phyloP scores from a whole-genome alignment of 1,140 invertebrate genomes.

The Phenacoccus solenopsis region DNA sequence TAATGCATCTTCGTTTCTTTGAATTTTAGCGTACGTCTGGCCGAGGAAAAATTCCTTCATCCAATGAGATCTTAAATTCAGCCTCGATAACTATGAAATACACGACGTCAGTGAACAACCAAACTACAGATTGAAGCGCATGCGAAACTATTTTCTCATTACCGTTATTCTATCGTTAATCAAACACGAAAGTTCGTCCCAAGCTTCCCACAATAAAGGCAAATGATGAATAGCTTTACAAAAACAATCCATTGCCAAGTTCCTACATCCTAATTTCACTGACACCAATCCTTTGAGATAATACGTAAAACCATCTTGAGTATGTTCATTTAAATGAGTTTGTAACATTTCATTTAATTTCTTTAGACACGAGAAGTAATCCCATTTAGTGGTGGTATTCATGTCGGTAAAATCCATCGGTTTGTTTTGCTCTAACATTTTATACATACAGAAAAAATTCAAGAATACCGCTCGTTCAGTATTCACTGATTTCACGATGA shows the following conservation, averaged over 20 bases:
- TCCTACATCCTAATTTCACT: constrained; percentile 68
- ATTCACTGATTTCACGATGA: background rate
- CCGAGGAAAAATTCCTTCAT: constrained; percentile 87
- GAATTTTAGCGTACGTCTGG: constrained; percentile 80
- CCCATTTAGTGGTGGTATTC: constrained; percentile 4
- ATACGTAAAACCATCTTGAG: constrained; percentile 73
- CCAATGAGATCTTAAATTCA: constrained; percentile 72
- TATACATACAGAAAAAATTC: constrained; percentile 1
- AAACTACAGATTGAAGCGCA: background rate
- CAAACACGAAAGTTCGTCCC: constrained; percentile 78
- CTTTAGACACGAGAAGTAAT: constrained; percentile 4
- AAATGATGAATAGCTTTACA: constrained; percentile 62
- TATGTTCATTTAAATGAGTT: constrained; percentile 25
- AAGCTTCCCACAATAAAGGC: constrained; percentile 84
- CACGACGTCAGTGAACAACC: background rate
- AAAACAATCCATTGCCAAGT: constrained; percentile 60
- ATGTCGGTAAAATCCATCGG: constrained; percentile 11
- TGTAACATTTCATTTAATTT: constrained; percentile 2
- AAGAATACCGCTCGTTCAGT: background rate
- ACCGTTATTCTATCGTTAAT: constrained; percentile 55
- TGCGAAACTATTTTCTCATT: background rate
- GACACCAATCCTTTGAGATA: constrained; percentile 87
- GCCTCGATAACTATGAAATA: constrained; percentile 18
- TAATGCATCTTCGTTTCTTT: constrained; percentile 68
- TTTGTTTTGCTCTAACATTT: constrained; percentile 9